Evolutionary conservation across 2,113 vertebrate genomes (phyloP).

Genomic region (Podilymbus podiceps): DNA sequence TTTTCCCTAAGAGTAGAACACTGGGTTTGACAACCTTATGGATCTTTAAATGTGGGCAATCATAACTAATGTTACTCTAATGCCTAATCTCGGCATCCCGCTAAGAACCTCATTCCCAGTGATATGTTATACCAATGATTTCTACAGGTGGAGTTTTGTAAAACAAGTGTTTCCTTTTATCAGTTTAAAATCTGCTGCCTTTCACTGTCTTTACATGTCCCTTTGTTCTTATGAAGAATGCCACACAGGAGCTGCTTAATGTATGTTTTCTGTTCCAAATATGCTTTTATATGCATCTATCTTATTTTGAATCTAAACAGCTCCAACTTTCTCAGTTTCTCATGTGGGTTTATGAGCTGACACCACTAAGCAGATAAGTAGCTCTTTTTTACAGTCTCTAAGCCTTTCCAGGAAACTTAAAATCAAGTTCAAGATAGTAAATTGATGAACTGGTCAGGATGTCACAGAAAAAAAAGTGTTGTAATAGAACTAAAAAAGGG

Average conservation of each 20-base stretch:
- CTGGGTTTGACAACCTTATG: background rate
- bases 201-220: background rate
- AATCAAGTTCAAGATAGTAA: background rate
- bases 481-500: background rate
- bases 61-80: background rate
- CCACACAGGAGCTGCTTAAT: background rate
- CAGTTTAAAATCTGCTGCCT: background rate
- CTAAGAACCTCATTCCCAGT: background rate
- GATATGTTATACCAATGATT: background rate
- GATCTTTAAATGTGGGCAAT: background rate
- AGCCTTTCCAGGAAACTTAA: background rate
- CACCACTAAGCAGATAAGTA: background rate
- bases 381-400: background rate
- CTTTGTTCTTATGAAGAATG: constrained; percentile 1
- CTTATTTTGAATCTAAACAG: background rate
- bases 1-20: background rate
- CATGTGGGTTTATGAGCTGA: background rate
- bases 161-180: background rate
- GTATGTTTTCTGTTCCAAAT: background rate
- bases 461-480: background rate
- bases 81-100: background rate
- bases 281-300: background rate
- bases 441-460: background rate
- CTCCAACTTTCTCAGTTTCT: background rate
- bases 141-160: background rate